Base-by-base conservation (phyloP, 2,113 vertebrate species). In the Peucedramus taeniatus region DNA sequence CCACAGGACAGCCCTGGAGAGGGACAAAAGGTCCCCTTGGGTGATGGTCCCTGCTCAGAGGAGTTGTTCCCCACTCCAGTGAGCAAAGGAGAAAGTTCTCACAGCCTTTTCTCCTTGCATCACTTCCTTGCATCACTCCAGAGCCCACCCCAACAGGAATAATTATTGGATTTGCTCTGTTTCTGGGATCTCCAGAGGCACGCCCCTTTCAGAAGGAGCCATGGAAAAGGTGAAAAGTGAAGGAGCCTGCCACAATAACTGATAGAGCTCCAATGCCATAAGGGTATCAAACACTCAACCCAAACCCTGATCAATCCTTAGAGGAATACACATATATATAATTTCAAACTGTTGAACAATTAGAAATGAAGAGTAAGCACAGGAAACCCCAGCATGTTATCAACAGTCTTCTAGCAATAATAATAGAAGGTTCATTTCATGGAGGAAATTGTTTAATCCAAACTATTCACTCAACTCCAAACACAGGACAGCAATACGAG, bases 401-500 rank as follows among this genome's bases (percentile, higher is more conserved):
- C 86, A 83, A 50, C 76, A 84, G 57, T 64, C 40, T 66, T 90
- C 42, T 76, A 87, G 68, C 60, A 93, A 89, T 83, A 92, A 93
- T 90, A 95, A 94, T 33, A 35, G 18, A 64, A 90, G 86, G 53
- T 78, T 93, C 90, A 93, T 90, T 96, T 94, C 83, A 65, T 6
- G 1, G 47, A 96, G 88, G 92, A 97, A 94, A 96, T 94, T 75
- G 95, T 96, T 96, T 87, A 76, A 78, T 83, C 87, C 68, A 94
- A 96, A 96, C 85, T 94, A 70, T 65, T 87, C 79, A 64, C 60
- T 92, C 60, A 92, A 74, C 22, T 88, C 68, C 83, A 94, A 90
- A 94, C 64, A 92, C 40, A 81, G 49, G 72, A 78, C 24, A 5
- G 71, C 44, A 89, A 60, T 83, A 64, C 35, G 42, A 88, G 53